Base-by-base conservation (phyloP, 1,140 invertebrate species). In the Gonioctena quinquepunctata region DNA sequence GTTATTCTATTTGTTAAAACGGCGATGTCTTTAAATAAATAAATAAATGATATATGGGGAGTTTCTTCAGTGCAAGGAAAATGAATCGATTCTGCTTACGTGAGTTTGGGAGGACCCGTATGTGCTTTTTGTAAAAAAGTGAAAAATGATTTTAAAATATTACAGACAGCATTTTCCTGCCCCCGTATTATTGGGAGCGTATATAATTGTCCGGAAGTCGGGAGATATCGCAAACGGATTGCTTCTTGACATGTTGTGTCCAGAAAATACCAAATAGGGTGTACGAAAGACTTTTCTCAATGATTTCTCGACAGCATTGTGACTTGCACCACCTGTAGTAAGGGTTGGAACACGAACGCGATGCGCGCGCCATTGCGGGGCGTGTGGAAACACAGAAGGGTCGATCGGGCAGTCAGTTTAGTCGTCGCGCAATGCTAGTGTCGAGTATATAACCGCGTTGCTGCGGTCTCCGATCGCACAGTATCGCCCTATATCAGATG, bases 401-500 rank as follows among this genome's bases (percentile, higher is more conserved):
- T 79, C 77, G 79, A 79, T 79, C 73, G 70, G 70, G 69, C 70
- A 81, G 76, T 79, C 69, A 59, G 66, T 60, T 69, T 69, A 67
- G 66, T 69, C 49, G 48, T 72, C 77, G 80, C 80, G 79, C 78
- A 79, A 80, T 80, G 77, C 68, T 75, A 73, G 74, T 62, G 22
- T 64, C 65, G 79, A 71, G 69, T 79, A 81, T 82, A 82, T 80
- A 82, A 79, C 77, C 56, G 76, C 70, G 72, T 48, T 42, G 50
- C 26, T 63, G 65, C 69, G 70, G 70, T 70, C 59, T 54, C 61
- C 76, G 79, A 68, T 74, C 76, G 71, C 74, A 73, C 73, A 75
- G 74, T 78, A 63, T 64, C 71, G 74, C 68, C n/a, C 27, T 21
- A 63, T 63, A 28, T 28, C 18, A 48, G 27, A 21, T 28, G 21